Evolutionary conservation across 1,140 invertebrate species (phyloP).

Genomic region (Temnothorax longispinosus): DNA sequence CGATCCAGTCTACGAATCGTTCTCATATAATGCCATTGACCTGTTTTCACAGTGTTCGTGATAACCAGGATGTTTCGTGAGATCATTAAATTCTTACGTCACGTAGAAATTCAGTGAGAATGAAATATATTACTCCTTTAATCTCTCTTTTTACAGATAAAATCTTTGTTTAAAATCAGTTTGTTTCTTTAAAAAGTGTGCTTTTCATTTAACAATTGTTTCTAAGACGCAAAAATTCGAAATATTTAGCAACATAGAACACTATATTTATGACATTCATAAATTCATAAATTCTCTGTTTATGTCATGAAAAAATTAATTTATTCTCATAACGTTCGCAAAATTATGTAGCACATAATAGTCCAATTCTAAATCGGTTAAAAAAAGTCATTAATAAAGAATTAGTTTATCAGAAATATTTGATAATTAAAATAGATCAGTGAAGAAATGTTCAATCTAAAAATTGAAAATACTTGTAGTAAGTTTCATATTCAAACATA

Average conservation of each 20-base stretch:
- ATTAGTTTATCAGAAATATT: neutral
- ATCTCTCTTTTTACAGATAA: neutral
- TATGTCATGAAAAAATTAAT: neutral
- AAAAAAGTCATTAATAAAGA: neutral
- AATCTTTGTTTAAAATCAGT: neutral
- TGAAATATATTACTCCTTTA: neutral
- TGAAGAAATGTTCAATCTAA: neutral
- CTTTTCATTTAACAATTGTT: neutral
- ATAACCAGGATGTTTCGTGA: neutral
- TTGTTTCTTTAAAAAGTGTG: neutral
- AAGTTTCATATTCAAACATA: neutral
- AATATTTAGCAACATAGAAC: neutral
- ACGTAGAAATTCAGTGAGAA: neutral
- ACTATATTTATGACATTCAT: neutral
- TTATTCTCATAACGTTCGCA: neutral
- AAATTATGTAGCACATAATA: neutral
- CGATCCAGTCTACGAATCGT: conserved; percentile 3
- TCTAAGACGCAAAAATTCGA: neutral
- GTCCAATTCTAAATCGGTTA: neutral
- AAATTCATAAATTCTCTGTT: neutral
- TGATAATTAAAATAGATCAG: neutral
- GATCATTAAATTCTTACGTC: conserved; percentile 15
- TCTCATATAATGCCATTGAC: conserved; percentile 11
- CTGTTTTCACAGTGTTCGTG: conserved; percentile 9
- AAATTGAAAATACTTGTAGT: conserved; percentile 6